Conservation (phyloP, 2,113 vertebrate species). For the Onychostoma macrolepis region DNA sequence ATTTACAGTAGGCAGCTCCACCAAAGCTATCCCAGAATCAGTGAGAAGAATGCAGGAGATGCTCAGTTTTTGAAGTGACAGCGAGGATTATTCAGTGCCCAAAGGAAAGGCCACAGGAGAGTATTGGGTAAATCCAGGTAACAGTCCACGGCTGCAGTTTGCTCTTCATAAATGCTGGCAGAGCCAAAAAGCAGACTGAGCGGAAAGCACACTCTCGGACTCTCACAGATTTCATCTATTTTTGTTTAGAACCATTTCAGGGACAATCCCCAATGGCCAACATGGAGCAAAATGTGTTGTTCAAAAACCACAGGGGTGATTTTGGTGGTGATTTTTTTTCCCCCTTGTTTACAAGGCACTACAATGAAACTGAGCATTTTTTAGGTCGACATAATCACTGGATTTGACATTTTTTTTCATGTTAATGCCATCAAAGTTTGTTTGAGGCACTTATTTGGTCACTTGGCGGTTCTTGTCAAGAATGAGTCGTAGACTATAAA, state of each 20-base stretch:
- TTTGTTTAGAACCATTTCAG: neutral
- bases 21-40: neutral
- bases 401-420: neutral
- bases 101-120: constrained; percentile 37
- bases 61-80: constrained; percentile 58
- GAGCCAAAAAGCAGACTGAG: neutral
- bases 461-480: neutral
- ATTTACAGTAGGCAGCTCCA: neutral
- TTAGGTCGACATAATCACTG: neutral
- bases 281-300: neutral
- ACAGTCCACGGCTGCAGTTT: constrained; percentile 33
- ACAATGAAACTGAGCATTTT: neutral
- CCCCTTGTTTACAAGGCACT: neutral
- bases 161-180: neutral
- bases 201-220: neutral
- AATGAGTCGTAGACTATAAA: neutral
- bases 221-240: neutral
- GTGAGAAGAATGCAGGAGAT: constrained; percentile 10
- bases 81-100: constrained; percentile 46
- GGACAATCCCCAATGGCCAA: neutral
- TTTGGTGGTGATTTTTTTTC: neutral
- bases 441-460: neutral
- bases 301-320: neutral
- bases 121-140: constrained; percentile 58
- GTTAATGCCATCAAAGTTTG: neutral